Evolutionary conservation across 2,113 vertebrate species (phyloP), one percentile per base, ranked within the genome.

Genomic region (Psittacus erithacus): DNA sequence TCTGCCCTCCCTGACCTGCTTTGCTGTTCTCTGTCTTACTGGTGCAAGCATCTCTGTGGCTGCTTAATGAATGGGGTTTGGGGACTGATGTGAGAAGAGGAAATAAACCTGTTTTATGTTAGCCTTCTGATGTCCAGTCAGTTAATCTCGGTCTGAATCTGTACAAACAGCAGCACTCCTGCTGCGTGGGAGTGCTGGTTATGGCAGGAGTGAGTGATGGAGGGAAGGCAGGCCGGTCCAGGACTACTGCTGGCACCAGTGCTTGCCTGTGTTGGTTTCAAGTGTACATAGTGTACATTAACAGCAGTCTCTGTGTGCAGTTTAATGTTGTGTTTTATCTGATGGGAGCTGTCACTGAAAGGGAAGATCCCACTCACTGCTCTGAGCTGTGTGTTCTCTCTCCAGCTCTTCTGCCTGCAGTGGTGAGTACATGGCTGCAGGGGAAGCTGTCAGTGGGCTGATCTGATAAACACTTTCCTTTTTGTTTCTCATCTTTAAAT

Each of bases 261-360:
- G 25, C 43, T n/a, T n/a, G 35, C 62, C 23, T 29, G 39, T 29
- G 76, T 24, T 65, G 53, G 17, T 65, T 29, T 33, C 10, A 33
- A 78, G 50, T 16, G 74, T 20, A 2, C 8, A 0, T 1, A 65
- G 50, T 20, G 74, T 23, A 2, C 8, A 0, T 1, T 19, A 41
- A 3, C 60, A 80, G 10, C 81, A n/a, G 41, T 5, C 49, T 59
- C 29, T 62, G 86, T 11, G 57, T 19, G 65, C 64, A 3, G 33
- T 38, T 41, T 44, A 5, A 4, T 65, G 78, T 10, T 62, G 17
- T 29, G 63, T 20, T 63, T 60, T 31, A n/a, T 49, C 41, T 52
- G 55, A 31, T 6, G 8, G 85, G 74, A 84, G 82, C 90, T 49
- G 62, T 18, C 9, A 3, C n/a, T 60, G 70, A 2, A 35, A 68